These are phyloP conservation scores for Hydrotaea diabolus DNA, from an alignment of 2,888 invertebrate genomes.

Conservation along the genomic window DNA sequence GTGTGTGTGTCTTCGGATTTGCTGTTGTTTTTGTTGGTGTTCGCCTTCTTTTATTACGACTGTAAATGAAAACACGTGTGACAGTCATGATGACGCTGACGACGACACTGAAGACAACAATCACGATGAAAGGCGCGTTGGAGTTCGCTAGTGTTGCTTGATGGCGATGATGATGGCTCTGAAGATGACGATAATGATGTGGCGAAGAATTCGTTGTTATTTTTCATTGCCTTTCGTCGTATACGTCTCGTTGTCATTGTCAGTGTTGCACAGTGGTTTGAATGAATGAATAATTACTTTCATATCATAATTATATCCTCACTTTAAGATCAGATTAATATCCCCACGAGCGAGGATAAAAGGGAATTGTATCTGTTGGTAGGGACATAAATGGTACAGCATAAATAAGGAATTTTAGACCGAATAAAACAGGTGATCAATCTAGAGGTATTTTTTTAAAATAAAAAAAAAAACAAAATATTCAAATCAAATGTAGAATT, in stretches of 20 bases:
- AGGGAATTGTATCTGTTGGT: too few species aligned
- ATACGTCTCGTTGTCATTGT: neutral
- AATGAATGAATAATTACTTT: too few species aligned
- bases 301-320: too few species aligned
- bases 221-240: neutral
- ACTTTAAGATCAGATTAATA: too few species aligned
- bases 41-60: neutral
- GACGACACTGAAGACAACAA: constrained; percentile 30
- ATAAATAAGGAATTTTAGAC: too few species aligned
- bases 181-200: too few species aligned
- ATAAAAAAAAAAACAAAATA: too few species aligned
- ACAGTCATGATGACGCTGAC: neutral
- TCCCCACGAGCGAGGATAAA: too few species aligned
- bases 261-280: neutral
- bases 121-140: neutral
- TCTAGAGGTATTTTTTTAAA: too few species aligned
- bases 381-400: too few species aligned
- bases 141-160: neutral
- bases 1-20: neutral
- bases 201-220: neutral
- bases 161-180: neutral
- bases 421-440: too few species aligned
- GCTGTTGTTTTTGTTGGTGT: neutral
- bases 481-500: too few species aligned
- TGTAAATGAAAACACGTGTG: constrained; percentile 38